Evolutionary conservation across 2,888 invertebrate species (phyloP).

Genomic region (Apodemia mormo): DNA sequence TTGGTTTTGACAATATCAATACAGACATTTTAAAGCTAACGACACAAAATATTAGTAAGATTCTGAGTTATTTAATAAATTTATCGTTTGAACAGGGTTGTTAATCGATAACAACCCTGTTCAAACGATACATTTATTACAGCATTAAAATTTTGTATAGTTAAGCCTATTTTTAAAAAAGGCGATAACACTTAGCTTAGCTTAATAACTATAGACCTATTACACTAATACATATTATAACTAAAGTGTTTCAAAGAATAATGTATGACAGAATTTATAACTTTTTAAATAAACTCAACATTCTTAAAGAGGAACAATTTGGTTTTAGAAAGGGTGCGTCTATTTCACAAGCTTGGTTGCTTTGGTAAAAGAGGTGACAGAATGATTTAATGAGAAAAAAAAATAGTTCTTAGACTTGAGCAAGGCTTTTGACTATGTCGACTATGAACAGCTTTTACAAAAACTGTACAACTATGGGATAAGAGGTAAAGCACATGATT

Average conservation of each 20-base stretch:
- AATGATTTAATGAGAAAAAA: neutral
- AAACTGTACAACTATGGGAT: neutral
- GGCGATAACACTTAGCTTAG: neutral
- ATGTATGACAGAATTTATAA: too few species aligned
- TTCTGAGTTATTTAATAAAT: conserved; percentile 12
- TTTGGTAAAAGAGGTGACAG: neutral
- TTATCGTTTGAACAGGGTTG: neutral
- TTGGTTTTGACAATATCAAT: conserved; percentile 2
- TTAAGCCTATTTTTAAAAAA: neutral
- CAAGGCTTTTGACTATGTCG: too few species aligned
- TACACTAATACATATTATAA: neutral
- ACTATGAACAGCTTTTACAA: neutral
- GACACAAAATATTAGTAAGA: neutral
- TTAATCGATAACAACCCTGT: too few species aligned
- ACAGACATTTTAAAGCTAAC: neutral
- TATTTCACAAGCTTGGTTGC: neutral
- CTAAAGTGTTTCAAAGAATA: too few species aligned
- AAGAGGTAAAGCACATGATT: neutral
- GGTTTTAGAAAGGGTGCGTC: neutral
- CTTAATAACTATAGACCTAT: conserved; percentile 6
- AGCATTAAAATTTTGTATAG: neutral
- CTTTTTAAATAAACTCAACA: too few species aligned
- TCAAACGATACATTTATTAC: too few species aligned
- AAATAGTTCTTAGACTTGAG: too few species aligned
- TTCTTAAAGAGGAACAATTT: neutral